phyloP scores from a whole-genome alignment of 2,888 invertebrate species.

The Chloromyia formosa region DNA sequence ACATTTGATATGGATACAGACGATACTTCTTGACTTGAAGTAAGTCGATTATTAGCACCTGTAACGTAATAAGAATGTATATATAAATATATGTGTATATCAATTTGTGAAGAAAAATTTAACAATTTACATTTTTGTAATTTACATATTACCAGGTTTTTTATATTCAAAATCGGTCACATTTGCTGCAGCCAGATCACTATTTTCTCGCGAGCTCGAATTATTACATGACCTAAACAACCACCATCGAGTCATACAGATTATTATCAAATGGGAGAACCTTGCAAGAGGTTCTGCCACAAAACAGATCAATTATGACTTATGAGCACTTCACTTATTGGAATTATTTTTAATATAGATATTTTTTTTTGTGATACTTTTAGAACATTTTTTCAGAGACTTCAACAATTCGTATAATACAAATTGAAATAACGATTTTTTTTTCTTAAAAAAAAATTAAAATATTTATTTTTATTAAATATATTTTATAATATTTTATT shows the following conservation, averaged over 20 bases:
- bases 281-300: slow-evolving; percentile 29
- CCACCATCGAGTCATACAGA: slow-evolving; percentile 53
- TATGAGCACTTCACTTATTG: not conserved
- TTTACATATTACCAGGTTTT: slow-evolving; percentile 43
- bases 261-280: slow-evolving; percentile 18
- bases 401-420: no score
- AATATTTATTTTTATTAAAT: no score
- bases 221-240: slow-evolving; percentile 52
- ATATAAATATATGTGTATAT: not conserved
- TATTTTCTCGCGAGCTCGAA: slow-evolving; percentile 49
- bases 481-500: no score
- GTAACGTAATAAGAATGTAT: slow-evolving; percentile 2
- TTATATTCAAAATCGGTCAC: slow-evolving; percentile 45
- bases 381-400: no score
- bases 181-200: slow-evolving; percentile 45
- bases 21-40: slow-evolving; percentile 31
- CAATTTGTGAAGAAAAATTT: not conserved
- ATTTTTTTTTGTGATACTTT: no score
- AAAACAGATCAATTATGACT: not conserved
- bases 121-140: not conserved
- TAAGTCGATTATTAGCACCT: slow-evolving; percentile 47
- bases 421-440: no score
- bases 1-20: slow-evolving; percentile 52
- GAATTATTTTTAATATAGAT: no score
- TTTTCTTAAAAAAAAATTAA: no score